A percentile compares a stretch with the other conserved stretches of the same genome.
phyloP scores from a whole-genome alignment of 1,140 invertebrate genomes.

The Drosophila athabasca region DNA sequence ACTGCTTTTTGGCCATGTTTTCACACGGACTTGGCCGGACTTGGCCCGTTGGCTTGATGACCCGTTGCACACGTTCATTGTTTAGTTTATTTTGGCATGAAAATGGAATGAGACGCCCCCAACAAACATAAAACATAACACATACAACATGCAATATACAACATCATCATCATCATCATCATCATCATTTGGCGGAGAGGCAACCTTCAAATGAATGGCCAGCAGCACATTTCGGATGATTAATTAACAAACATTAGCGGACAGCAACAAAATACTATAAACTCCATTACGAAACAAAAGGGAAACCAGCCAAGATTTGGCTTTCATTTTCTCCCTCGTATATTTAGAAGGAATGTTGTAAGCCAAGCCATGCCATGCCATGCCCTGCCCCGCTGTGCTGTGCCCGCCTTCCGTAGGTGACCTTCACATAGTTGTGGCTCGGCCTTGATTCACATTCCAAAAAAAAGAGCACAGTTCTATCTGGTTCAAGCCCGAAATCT shows the following conservation, averaged over 20 bases:
- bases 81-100: slow-evolving; percentile 27
- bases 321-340: slow-evolving; percentile 20
- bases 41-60: slow-evolving; percentile 6
- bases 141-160: slow-evolving; percentile 28
- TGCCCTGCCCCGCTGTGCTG: neutral
- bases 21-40: slow-evolving; percentile 26
- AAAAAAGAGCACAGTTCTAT: slow-evolving; percentile 33
- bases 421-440: slow-evolving; percentile 60
- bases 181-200: slow-evolving; percentile 41
- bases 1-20: slow-evolving; percentile 35
- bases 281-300: slow-evolving; percentile 57
- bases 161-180: slow-evolving; percentile 37
- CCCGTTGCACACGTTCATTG: slow-evolving; percentile 14
- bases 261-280: neutral
- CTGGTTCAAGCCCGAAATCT: slow-evolving; percentile 33
- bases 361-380: too few relatives aligned
- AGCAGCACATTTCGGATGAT: slow-evolving; percentile 62
- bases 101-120: slow-evolving; percentile 26
- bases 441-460: slow-evolving; percentile 54
- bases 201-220: slow-evolving; percentile 47
- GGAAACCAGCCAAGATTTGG: slow-evolving; percentile 49
- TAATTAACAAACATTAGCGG: slow-evolving; percentile 65
- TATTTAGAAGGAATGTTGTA: slow-evolving; percentile 41
- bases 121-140: slow-evolving; percentile 35
- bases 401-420: slow-evolving; percentile 20